Evolutionary conservation across 2,113 vertebrate genomes (phyloP).

Genomic region (Pachycephala philippinensis): DNA sequence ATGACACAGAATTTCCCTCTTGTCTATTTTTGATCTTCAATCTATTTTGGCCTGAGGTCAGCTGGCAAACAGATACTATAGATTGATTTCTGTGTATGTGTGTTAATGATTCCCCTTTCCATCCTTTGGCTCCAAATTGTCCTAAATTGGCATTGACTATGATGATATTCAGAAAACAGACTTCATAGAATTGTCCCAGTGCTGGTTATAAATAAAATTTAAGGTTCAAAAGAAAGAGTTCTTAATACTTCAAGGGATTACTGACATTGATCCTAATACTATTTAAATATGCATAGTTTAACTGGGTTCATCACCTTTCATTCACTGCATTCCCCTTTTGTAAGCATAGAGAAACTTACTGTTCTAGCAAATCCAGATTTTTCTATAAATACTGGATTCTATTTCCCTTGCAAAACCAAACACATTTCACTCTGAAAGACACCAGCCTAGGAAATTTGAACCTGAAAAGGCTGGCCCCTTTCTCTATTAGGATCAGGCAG

Average conservation of each 20-base stretch:
- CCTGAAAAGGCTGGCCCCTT: neutral
- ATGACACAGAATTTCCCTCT: conserved; percentile 58
- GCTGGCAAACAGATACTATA: conserved; percentile 50
- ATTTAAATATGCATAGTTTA: neutral
- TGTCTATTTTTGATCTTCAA: conserved; percentile 61
- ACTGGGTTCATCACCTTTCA: neutral
- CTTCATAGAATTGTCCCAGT: neutral
- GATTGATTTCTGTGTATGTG: conserved; percentile 48
- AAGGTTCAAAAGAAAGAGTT: neutral
- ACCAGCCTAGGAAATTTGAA: neutral
- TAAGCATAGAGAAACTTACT: neutral
- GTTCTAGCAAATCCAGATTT: neutral
- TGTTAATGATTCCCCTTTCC: conserved; percentile 52
- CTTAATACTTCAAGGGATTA: neutral
- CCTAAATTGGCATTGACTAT: conserved; percentile 22
- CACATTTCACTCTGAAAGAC: neutral
- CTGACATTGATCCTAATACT: neutral
- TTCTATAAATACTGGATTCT: neutral
- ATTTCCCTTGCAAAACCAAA: neutral
- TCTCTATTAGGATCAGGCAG: neutral
- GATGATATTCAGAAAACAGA: conserved; percentile 29
- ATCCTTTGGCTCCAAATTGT: conserved; percentile 43
- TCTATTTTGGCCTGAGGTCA: conserved; percentile 69
- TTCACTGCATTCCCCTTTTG: neutral
- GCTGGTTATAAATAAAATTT: neutral